Evolutionary conservation across 2,113 vertebrate genomes (phyloP), one percentile per base, ranked within the genome.

Genomic region (Chloebia gouldiae): DNA sequence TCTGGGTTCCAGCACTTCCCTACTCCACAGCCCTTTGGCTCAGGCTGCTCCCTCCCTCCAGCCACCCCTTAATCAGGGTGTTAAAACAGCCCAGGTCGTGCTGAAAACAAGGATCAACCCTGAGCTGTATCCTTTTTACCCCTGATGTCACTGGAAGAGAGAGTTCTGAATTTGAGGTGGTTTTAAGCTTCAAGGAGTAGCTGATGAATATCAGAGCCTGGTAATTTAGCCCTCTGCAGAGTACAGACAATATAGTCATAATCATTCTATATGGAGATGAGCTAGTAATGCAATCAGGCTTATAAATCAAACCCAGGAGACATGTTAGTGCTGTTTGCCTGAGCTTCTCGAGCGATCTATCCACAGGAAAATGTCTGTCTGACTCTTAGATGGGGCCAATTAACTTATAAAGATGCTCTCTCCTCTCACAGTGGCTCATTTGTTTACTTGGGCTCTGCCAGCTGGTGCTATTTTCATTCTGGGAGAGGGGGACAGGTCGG

Each of bases 181-280:
- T 6, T 81, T 66, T 45, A 93, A 86, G 42, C 92, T 73, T 90
- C 80, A 50, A 69, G 91, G 80, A 57, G 42, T 33, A 90, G 59
- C 79, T 90, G 76, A 77, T 90, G 66, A 88, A 23, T 90, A 90
- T 79, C 90, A 86, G 40, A 94, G 71, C 23, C 54, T 42, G 50
- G 44, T 86, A 92, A 96, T 93, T 73, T 51, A 81, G 68, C 54
- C 31, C 69, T 95, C 82, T 78, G 76, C 90, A 83, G 82, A 81
- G 47, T 15, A 69, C n/a, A 65, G 86, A 66, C 71, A 79, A 89
- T 80, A 90, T 86, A 81, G 81, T 94, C 80, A 88, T 86, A 77
- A 90, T 77, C 50, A 90, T 92, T 93, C 86, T 86, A 66, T 82
- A 96, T 70, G 82, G 65, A 95, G 88, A 96, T 94, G 92, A 96